These are phyloP conservation scores for Clarias platycephalus DNA, from an alignment of 2,797 vertebrate species.

Conservation along the genomic window DNA sequence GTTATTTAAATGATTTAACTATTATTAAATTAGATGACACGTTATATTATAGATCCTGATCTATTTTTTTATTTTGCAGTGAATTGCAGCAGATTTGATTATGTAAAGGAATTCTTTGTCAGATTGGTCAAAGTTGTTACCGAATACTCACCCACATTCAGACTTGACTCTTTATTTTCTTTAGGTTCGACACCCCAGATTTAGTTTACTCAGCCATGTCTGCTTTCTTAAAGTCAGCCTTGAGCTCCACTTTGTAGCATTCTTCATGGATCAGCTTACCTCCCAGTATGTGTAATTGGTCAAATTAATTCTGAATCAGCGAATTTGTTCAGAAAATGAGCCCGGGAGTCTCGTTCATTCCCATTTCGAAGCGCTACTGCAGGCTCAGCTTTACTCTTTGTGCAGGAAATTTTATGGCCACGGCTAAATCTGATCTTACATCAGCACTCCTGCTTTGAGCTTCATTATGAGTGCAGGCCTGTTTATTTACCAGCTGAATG, in stretches of 20 bases:
- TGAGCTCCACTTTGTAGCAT: background rate
- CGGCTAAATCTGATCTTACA: conserved; percentile 31
- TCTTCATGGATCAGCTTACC: background rate
- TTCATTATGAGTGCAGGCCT: conserved; percentile 13
- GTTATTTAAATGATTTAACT: too few species aligned
- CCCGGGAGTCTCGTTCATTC: conserved; percentile 18
- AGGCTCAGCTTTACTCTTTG: conserved; percentile 11
- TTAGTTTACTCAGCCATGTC: background rate
- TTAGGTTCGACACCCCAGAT: too few species aligned
- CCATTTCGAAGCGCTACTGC: conserved; percentile 18
- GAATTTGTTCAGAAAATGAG: conserved; percentile 11
- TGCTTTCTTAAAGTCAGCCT: background rate
- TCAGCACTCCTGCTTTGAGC: conserved; percentile 33
- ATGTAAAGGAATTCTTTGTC: too few species aligned
- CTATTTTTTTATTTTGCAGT: too few species aligned
- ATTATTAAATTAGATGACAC: too few species aligned
- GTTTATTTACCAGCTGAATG: conserved; percentile 33
- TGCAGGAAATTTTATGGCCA: conserved; percentile 13
- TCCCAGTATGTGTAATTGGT: background rate
- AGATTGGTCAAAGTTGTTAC: too few species aligned
- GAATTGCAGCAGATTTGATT: too few species aligned
- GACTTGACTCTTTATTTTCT: too few species aligned
- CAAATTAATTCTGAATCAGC: conserved; percentile 11
- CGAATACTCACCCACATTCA: too few species aligned
- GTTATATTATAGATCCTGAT: too few species aligned